Evolutionary conservation across 1,140 invertebrate species (phyloP), one percentile per base, ranked within the genome.

Genomic region (Oryzaephilus surinamensis): DNA sequence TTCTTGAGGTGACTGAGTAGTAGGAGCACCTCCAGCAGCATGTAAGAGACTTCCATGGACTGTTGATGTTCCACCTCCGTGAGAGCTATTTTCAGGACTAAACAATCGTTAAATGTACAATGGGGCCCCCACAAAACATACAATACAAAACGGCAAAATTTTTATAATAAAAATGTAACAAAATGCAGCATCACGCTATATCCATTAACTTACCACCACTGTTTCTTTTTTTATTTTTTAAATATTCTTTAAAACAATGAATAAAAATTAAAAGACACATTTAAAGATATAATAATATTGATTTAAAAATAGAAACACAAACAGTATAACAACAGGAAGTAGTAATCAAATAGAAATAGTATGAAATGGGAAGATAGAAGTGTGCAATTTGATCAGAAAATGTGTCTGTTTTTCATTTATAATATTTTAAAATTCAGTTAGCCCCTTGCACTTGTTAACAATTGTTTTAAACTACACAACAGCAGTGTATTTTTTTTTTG

Each of bases 1-100:
- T 73, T 86, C 84, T 69, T 88, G 84, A 51, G 84, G 82, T 56
- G 84, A 85, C 63, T 83, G 75, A 65, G 77, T 66, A 63, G 76
- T 74, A 50, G 65, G 64, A 41, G 64, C 58, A 51, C 65, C 57
- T 55, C 57, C 55, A 34, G 52, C 50, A 43, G 55, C 45, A 43
- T 56, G 69, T 57, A 56, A 65, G 48, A 45, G 64, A 61, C 43
- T 61, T 53, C 50, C 62, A 52, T 60, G 74, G 65, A 63, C 67
- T 53, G 66, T 63, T 60, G 58, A 69, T 59, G 69, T 74, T 58
- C 71, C 64, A 60, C 70, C 74, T 57, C 66, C 71, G 52, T 65
- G 66, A 61, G 70, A 62, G 50, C 54, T 59, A 63, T 66, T 72
- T 61, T 69, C 70, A 60, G 70, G 69, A 68, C 70, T 72, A 57